phyloP scores from a whole-genome alignment of 2,888 invertebrate species.

The Leuctra nigra region DNA sequence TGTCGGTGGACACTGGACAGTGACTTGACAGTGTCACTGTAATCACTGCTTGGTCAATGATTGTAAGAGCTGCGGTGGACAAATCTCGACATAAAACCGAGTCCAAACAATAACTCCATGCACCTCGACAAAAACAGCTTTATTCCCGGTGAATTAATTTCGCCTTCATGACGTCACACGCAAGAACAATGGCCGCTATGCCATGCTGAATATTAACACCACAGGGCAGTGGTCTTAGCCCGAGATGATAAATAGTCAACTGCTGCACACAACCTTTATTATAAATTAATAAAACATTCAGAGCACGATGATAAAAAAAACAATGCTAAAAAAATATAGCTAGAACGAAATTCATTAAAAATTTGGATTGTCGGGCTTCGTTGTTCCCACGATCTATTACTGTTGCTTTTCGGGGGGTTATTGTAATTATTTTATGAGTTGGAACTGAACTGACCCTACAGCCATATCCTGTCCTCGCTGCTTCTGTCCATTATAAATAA shows the following conservation, averaged over 20 bases:
- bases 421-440: constrained; percentile 18
- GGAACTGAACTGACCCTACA: constrained; percentile 5
- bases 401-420: constrained; percentile 4
- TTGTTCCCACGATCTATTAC: constrained; percentile 16
- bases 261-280: not conserved
- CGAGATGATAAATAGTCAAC: constrained; percentile 9
- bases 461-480: constrained; percentile 7
- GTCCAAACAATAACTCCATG: too few species aligned
- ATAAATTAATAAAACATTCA: constrained; percentile 13
- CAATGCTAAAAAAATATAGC: not conserved
- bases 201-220: constrained; percentile 23
- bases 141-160: constrained; percentile 20
- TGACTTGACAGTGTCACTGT: too few species aligned
- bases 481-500: constrained; percentile 10
- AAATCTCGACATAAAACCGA: too few species aligned
- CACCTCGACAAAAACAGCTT: constrained; percentile 7
- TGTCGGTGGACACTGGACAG: too few species aligned
- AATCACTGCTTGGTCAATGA: too few species aligned
- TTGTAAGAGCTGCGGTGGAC: too few species aligned
- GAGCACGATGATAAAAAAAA: constrained; percentile 14
- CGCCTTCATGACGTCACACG: constrained; percentile 20
- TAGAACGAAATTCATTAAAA: constrained; percentile 21
- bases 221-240: not conserved
- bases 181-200: constrained; percentile 20
- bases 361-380: constrained; percentile 4